Base-by-base conservation (phyloP, 2,797 vertebrate species). In the Propithecus deckenii region DNA sequence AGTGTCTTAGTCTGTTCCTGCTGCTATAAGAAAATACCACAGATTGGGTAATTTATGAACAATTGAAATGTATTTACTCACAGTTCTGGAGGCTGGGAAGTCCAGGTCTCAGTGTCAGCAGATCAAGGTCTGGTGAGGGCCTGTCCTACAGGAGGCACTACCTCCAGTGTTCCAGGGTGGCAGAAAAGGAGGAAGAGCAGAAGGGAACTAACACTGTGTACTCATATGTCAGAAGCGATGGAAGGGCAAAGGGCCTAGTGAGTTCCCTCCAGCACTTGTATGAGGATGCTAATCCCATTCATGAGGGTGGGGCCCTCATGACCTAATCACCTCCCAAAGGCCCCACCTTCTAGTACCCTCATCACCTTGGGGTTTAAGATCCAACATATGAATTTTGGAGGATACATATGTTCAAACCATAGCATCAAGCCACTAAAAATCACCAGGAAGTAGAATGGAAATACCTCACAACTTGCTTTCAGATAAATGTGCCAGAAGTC, bases 391-490 rank as follows among this genome's bases (percentile, higher is more conserved):
- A 18, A 30, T 9, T 52, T 35, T 55, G 22, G n/a, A 55, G 22
- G 4, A 25, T 22, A 35, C 12, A 17, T 25, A 48, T 20, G n/a
- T 88, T 63, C 41, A 63, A 48, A 50, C 28, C 52, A 57, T 28
- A 18, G 23, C 17, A 50, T 38, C n/a, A 72, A 25, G 23, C 85
- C 43, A 80, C 38, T 59, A 59, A 76, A 81, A 80, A 65, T 61
- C 61, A 89, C 23, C 52, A 85, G 57, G 63, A 74, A 48, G 50
- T 59, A 84, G 83, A 38, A 74, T 41, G 86, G 46, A 96, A 95
- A 71, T 72, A 61, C 50, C 85, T 95, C 76, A 83, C 23, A 57
- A 41, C 86, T 67, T 92, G n/a, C 69, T 76, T 95, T 89, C 69
- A 65, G 65, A 94, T 89, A 95, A 78, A 81, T 32, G 55, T 50